Conservation (phyloP, 2,888 invertebrate genomes). For the Apodemia mormo region DNA sequence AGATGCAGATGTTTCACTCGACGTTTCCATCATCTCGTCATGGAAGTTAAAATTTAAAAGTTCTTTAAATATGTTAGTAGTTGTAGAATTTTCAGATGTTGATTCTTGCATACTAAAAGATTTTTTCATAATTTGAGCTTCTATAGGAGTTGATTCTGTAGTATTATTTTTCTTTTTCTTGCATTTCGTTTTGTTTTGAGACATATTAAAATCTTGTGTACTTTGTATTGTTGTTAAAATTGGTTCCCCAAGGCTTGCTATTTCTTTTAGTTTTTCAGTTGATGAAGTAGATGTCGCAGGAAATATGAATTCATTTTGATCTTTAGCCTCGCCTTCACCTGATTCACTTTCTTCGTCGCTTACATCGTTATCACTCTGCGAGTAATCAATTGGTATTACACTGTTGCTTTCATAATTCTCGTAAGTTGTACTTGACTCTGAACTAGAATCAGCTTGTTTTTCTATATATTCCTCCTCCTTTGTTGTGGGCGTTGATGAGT, state of each 20-base stretch:
- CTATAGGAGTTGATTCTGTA: constrained; percentile 41
- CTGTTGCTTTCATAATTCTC: constrained; percentile 46
- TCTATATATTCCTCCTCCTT: constrained; percentile 42
- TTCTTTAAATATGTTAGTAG: constrained; percentile 58
- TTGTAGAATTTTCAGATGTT: constrained; percentile 44
- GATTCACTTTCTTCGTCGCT: constrained; percentile 28
- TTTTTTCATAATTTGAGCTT: constrained; percentile 31
- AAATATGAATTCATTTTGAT: constrained; percentile 55
- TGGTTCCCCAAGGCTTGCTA: constrained; percentile 43
- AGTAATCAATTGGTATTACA: constrained; percentile 35
- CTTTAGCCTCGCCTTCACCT: constrained; percentile 35
- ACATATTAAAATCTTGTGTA: constrained; percentile 42
- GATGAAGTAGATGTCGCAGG: constrained; percentile 44
- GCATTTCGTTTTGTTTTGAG: constrained; percentile 65
- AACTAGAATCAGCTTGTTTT: constrained; percentile 30
- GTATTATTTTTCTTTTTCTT: constrained; percentile 64
- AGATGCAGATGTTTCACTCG: constrained; percentile 37
- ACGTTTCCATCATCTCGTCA: constrained; percentile 42
- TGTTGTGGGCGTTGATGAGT: constrained; percentile 52
- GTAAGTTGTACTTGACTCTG: constrained; percentile 27
- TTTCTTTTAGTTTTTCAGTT: constrained; percentile 45
- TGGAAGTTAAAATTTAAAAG: constrained; percentile 59
- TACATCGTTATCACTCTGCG: constrained; percentile 23
- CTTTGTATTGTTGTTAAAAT: constrained; percentile 44
- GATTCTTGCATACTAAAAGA: constrained; percentile 37